Percentiles rank a stretch among this genome's conserved stretches.
Conservation (phyloP, 2,888 invertebrate genomes). For the Ormyrus pomaceus region DNA sequence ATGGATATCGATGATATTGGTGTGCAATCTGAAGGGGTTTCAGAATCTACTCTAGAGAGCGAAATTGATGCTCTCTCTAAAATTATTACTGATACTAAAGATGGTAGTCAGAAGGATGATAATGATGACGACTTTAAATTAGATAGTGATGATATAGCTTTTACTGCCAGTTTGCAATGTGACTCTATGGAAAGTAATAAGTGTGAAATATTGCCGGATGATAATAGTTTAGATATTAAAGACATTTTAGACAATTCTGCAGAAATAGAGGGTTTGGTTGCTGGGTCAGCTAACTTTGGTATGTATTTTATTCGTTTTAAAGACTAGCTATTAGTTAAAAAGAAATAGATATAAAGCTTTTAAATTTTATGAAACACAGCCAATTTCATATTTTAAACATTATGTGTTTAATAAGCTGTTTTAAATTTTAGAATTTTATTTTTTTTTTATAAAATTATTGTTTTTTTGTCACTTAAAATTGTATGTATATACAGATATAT, state of each 20-base stretch:
- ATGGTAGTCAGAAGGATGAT: constrained; percentile 51
- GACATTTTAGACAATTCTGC: constrained; percentile 53
- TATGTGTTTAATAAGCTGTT: neutral
- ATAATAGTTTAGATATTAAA: constrained; percentile 50
- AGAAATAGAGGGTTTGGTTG: constrained; percentile 35
- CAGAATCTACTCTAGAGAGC: constrained; percentile 70
- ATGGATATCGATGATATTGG: constrained; percentile 64
- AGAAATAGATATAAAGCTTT: neutral
- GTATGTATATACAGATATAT: neutral
- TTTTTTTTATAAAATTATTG: neutral
- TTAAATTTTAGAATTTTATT: neutral
- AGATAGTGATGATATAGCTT: constrained; percentile 44
- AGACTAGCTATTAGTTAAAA: no score
- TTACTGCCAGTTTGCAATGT: constrained; percentile 29
- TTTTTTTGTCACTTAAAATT: constrained; percentile 9
- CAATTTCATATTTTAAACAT: neutral
- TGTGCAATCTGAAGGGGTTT: constrained; percentile 57
- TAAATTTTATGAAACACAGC: neutral
- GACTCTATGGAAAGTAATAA: constrained; percentile 42
- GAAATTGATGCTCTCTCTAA: constrained; percentile 71
- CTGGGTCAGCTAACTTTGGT: neutral
- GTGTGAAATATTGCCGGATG: constrained; percentile 58
- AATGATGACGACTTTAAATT: constrained; percentile 55
- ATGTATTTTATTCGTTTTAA: no score
- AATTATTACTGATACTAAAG: constrained; percentile 69